phyloP scores from a whole-genome alignment of 2,113 vertebrate species.

The Heterochromis multidens region DNA sequence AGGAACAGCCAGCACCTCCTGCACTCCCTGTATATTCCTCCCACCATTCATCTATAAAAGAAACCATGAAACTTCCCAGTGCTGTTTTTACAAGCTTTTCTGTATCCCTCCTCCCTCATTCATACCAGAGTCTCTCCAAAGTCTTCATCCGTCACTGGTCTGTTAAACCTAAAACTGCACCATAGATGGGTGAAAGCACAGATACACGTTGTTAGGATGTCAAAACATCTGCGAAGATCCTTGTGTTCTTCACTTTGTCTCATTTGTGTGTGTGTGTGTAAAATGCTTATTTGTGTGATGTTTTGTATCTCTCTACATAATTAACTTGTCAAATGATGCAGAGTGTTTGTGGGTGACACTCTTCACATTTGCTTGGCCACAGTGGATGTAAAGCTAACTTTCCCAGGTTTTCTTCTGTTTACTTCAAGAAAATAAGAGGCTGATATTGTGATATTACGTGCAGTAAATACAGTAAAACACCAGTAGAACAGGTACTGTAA shows the following conservation, averaged over 20 bases:
- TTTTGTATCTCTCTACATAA: not conserved
- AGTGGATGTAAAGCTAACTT: not conserved
- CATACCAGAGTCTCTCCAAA: conserved; percentile 18
- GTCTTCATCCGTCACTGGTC: conserved; percentile 35
- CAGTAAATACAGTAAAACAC: no score
- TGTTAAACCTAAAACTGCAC: conserved; percentile 21
- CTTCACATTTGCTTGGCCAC: not conserved
- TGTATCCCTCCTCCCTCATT: not conserved
- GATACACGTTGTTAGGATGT: conserved; percentile 19
- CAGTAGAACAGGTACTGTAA: not conserved
- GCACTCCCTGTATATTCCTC: not conserved
- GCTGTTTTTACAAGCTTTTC: conserved; percentile 29
- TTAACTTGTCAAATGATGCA: not conserved
- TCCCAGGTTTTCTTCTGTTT: not conserved
- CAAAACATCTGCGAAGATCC: not conserved
- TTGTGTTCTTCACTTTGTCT: conserved; percentile 1
- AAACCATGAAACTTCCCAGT: not conserved
- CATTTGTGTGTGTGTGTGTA: not conserved
- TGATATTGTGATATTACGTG: not conserved
- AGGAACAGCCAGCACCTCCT: not conserved
- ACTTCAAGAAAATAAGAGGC: not conserved
- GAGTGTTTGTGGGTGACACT: not conserved
- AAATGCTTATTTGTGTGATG: not conserved
- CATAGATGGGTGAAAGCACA: conserved; percentile 8
- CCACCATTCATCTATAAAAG: conserved; percentile 3